Base-by-base conservation (phyloP, 2,888 invertebrate genomes). In the Drosophila bunnanda region DNA sequence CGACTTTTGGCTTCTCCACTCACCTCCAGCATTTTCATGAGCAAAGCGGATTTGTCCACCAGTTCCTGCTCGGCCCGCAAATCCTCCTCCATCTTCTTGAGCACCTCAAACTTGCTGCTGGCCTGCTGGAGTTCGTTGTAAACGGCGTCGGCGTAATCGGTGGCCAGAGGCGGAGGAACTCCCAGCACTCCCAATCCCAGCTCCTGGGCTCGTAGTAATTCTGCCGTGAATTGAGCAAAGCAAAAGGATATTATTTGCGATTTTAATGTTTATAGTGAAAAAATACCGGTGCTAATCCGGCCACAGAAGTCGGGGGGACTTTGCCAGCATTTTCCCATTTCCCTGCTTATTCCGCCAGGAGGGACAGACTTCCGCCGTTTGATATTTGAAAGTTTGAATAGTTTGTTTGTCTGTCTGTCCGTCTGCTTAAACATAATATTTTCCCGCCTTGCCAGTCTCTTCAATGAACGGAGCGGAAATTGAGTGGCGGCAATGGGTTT, bases 11-110 rank as follows among this genome's bases (percentile, higher is more conserved):
- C 20, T 6, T n/a, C 12, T 32, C 4, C 39, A 22, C 46, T 75
- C 71, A 92, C 92, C 90, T 92, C 92, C 9, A 92, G 72, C 77
- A 92, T 78, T 87, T 91, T 92, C 90, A 93, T 90, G 55, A 92
- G 77, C 55, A 92, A 77, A 52, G 90, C 88, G 50, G 92, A 92
- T 87, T 93, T 92, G 59, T 89, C 90, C 62, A 92, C 91, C 66
- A 92, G 88, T 73, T 92, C 92, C 78, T 92, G 92, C 59, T 92
- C 92, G 38, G 90, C 89, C 36, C 88, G 89, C 50, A 92, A 89
- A 53, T 92, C 92, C 48, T 91, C 82, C 57, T 91, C 90, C 64
- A 92, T 70, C 74, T 91, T 90, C 58, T 89, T 88, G 8, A 92
- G 71, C 67, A 92, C 82, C 54, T 91, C 90, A 57, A 79, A 89